Base-by-base conservation (phyloP, 2,113 vertebrate genomes). In the Zootoca vivipara region DNA sequence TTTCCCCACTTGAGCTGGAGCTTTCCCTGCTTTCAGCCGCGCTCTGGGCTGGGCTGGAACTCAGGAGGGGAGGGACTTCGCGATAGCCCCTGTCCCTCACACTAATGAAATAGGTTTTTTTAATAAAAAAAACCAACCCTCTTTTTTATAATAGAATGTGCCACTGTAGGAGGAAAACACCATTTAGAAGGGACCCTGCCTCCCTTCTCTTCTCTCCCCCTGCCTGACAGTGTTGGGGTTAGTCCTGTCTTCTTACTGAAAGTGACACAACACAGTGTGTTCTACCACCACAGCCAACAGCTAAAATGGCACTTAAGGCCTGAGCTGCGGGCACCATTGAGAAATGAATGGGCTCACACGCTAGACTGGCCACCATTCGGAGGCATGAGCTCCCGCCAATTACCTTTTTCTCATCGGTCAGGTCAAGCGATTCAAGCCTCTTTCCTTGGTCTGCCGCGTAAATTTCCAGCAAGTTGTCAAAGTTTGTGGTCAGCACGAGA, bases 371-470 rank as follows among this genome's bases (percentile, higher is more conserved):
- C 13, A 9, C 33, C 8, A 13, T 24, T 2, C 13, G 33, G 0
- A 30, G 56, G 2, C 42, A 7, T 33, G 72, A 26, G 5, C 2
- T 1, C 16, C 0, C 0, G 33, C 83, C 33, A 18, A 70, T 94
- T 95, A 99, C 98, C 98, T 98, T 99, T 93, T 99, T 99, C 89
- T 99, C 98, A 86, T 99, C 98, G 0, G 98, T 99, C 85, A 99
- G 97, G 94, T 99, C 99, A 82, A 99, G 95, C 85, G 99, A 99
- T 95, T 99, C 98, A 9, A 99, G 98, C 2, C 98, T 97, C 84
- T 98, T 98, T 86, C 97, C 98, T 93, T 99, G 98, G 87, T 99
- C 98, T 0, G 98, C 97, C 1, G 98, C 98, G 0, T 99, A 99
- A 83, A 99, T 98, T 93, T 99, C 99, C 94, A 99, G 93, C 88